Base-by-base conservation (phyloP, 2,113 vertebrate species). In the Struthio camelus region DNA sequence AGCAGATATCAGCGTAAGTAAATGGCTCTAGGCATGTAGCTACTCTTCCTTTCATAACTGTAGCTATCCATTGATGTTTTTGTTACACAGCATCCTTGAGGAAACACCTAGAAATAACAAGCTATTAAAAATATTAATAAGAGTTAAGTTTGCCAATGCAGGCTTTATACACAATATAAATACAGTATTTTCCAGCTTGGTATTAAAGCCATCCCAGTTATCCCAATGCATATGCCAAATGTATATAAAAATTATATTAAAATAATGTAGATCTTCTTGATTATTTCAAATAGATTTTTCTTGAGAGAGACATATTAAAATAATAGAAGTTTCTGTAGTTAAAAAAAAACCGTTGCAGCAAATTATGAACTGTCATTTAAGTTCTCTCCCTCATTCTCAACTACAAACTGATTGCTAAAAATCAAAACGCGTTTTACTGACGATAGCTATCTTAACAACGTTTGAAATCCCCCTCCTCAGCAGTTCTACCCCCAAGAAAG, bases 321-420 rank as follows among this genome's bases (percentile, higher is more conserved):
- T 36, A 81, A 61, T 12, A 44, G 17, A 58, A 13, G 5, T 6
- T 73, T 38, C 23, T 38, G 3, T 25, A 38, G 11, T 27, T 27
- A 3, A 20, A 76, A 34, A 46, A 42, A 67, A 73, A 50, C 8
- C 24, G 14, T 0, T 0, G 0, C 2, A 61, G 3, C 14, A 70
- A 73, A 28, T 58, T 27, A 67, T 8, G 1, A 62, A 70, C 5
- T 3, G 10, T 14, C 73, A 40, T 48, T 70, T 27, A 62, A 54
- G 2, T 46, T 14, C 1, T 67, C 16, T 51, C 50, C 5, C 15
- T 72, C 9, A 38, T 58, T 58, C 36, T 73, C 36, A 30, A 27
- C 46, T 75, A 17, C 27, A 50, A 80, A 58, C 8, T 10, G 56
- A 61, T 12, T 20, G 10, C 8, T 67, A 72, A 34, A 61, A 69